These are phyloP conservation scores for Dinothrombium tinctorium DNA, from an alignment of 1,140 invertebrate genomes.

Conservation along the genomic window DNA sequence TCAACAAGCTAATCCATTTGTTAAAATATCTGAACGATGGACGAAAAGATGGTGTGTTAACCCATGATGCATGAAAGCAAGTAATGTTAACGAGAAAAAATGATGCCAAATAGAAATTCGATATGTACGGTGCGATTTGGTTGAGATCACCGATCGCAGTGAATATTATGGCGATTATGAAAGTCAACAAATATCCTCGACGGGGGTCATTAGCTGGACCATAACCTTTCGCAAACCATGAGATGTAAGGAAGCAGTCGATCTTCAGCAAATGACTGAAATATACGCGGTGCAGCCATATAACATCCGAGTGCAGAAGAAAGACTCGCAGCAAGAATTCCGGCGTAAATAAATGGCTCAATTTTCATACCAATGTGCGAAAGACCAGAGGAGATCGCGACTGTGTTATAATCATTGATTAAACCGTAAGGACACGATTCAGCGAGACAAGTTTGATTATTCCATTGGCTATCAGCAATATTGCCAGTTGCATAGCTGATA, in stretches of 20 bases:
- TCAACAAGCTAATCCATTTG: slow-evolving; percentile 29
- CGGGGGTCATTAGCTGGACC: slow-evolving; percentile 80
- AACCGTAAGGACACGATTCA: neutral
- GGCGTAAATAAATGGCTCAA: slow-evolving; percentile 28
- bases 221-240: slow-evolving; percentile 79
- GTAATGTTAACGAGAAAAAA: slow-evolving; percentile 87
- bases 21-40: slow-evolving; percentile 29
- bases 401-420: slow-evolving; percentile 18
- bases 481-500: slow-evolving; percentile 48
- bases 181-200: slow-evolving; percentile 70
- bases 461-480: slow-evolving; percentile 29
- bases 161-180: slow-evolving; percentile 62
- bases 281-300: slow-evolving; percentile 34
- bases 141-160: slow-evolving; percentile 61
- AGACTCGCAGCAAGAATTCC: slow-evolving; percentile 37
- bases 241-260: slow-evolving; percentile 73
- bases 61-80: slow-evolving; percentile 78
- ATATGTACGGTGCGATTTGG: slow-evolving; percentile 80
- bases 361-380: slow-evolving; percentile 12
- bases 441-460: neutral
- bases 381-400: slow-evolving; percentile 27
- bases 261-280: slow-evolving; percentile 53
- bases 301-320: slow-evolving; percentile 32
- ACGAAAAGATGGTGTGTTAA: slow-evolving; percentile 29
- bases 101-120: slow-evolving; percentile 91